A percentile compares a stretch with the other conserved stretches of the same genome.
phyloP scores from a whole-genome alignment of 1,140 invertebrate genomes.

The Zophobas atratus region DNA sequence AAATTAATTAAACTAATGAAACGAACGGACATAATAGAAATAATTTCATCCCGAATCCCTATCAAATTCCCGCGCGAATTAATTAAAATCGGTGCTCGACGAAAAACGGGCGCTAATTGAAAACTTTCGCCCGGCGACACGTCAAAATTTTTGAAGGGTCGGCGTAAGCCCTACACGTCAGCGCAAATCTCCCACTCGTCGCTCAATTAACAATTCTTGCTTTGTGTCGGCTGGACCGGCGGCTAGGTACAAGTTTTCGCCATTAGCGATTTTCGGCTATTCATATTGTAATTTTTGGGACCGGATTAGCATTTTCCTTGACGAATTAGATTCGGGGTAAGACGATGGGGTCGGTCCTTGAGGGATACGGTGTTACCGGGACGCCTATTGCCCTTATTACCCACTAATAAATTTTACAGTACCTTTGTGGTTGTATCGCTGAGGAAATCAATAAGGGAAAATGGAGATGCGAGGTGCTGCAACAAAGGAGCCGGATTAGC shows the following conservation, averaged over 20 bases:
- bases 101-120: constrained; percentile 8
- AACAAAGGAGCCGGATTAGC: neutral
- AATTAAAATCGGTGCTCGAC: constrained; percentile 16
- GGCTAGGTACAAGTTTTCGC: constrained; percentile 4
- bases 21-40: constrained; percentile 1
- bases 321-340: neutral
- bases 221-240: too few species aligned
- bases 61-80: neutral
- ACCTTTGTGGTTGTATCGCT: constrained; percentile 11
- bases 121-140: constrained; percentile 1
- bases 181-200: constrained; percentile 22
- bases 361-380: neutral
- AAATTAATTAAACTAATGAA: constrained; percentile 19
- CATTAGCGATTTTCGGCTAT: neutral
- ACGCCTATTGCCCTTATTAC: constrained; percentile 18
- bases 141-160: constrained; percentile 11
- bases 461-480: neutral
- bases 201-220: constrained; percentile 33
- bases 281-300: neutral
- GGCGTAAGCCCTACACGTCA: constrained; percentile 32
- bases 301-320: neutral
- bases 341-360: neutral
- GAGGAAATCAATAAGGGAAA: constrained; percentile 17
- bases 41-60: neutral
- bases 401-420: constrained; percentile 28